Base-by-base conservation (phyloP, 1,140 invertebrate genomes). In the Paraescarpia echinospica region DNA sequence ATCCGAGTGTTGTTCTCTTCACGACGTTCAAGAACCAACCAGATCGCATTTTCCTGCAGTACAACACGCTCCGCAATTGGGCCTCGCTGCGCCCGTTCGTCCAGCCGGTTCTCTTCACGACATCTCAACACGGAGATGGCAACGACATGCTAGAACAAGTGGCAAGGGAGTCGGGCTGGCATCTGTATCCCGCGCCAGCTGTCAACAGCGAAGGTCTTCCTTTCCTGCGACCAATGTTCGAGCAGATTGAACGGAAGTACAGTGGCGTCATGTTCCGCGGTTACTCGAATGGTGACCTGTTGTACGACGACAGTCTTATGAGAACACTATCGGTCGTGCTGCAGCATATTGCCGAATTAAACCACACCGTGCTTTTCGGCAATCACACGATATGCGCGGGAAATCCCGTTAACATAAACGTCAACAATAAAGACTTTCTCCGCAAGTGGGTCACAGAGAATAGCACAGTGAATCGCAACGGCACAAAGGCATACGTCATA, bases 61-160 rank as follows among this genome's bases (percentile, higher is more conserved):
- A 35, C 34, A 92, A 35, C 33, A 51, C 91, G 34, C 18, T 92
- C 35, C 35, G 91, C 8, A 92, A 92, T 59, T 92, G 92, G 92
- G 92, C 92, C 48, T 89, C 51, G 34, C 48, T 92, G n/a, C 51
- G 92, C 18, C 92, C 92, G n/a, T 41, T 89, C n/a, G 92, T 92
- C 88, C 92, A 41, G n/a, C 48, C 92, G 14, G 34, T 77, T 31
- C 27, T 77, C 8, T 77, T 77, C 59, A 77, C 59, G 59, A 77
- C 59, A 18, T 77, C 59, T 2, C 14, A 18, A 31, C 59, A 77
- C 2, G 59, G 59, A 22, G 59, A 77, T 31, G 59, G 59, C 59
- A 77, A 18, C 14, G 59, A 77, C 59, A 18, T 77, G 59, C 27
- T 77, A 18, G 59, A 77, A 31, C 59, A 77, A 77, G 27, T 31